These are phyloP conservation scores for Corythaixoides concolor DNA, from an alignment of 2,113 vertebrate species.

Conservation along the genomic window DNA sequence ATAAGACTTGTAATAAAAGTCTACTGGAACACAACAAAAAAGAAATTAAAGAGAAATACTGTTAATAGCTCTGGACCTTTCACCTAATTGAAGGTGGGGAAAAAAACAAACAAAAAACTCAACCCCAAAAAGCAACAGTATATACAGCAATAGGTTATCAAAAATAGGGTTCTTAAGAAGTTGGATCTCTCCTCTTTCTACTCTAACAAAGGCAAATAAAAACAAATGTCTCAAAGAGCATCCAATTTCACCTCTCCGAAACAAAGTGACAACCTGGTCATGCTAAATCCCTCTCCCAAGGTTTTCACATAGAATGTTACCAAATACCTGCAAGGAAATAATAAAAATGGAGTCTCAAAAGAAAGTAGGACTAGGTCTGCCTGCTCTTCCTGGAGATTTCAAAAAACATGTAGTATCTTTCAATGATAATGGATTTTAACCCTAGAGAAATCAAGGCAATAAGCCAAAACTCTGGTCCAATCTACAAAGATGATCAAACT, in stretches of 20 bases:
- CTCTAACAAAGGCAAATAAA: background rate
- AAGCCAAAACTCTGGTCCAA: background rate
- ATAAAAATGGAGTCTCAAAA: background rate
- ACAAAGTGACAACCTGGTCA: background rate
- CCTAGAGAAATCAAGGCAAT: slow-evolving; percentile 20
- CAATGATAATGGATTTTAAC: background rate
- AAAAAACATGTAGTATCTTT: background rate
- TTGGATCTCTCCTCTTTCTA: background rate
- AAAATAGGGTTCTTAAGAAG: background rate
- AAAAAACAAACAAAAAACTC: background rate
- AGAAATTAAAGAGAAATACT: background rate
- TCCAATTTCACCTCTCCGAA: background rate
- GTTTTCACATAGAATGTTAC: background rate
- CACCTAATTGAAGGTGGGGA: background rate
- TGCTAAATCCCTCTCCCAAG: background rate
- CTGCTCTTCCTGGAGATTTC: background rate
- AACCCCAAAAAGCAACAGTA: background rate
- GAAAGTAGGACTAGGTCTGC: background rate
- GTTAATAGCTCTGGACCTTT: background rate
- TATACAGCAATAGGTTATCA: background rate
- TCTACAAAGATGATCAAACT: background rate
- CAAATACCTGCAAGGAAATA: background rate
- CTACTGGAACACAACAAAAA: background rate
- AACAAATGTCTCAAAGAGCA: background rate
- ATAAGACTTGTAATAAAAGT: background rate